Evolutionary conservation across 2,113 vertebrate species (phyloP), one percentile per base, ranked within the genome.

Genomic region (Ptychochromis oligacanthus): DNA sequence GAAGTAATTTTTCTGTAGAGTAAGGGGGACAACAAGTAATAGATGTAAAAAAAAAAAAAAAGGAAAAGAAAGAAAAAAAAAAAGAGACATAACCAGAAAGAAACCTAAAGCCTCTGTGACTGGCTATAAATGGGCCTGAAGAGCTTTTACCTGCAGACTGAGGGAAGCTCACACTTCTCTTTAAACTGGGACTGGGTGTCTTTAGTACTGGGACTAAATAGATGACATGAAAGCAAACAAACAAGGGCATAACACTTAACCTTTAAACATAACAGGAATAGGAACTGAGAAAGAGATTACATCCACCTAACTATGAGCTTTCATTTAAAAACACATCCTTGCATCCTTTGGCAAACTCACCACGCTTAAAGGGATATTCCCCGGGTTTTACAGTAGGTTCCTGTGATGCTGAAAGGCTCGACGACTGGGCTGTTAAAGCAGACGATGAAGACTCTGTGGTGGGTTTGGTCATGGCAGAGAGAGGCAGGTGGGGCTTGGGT

Each of bases 1-100:
- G 88, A 92, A 94, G 92, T 77, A 92, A 62, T 85, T 94, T 97
- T 81, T 97, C 97, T 98, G 88, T 0, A 15, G 5, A 52, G 26
- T 10, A 14, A 65, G 7, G 79, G 13, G n/a, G 3, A 14, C 2
- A 40, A 57, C 13, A 54, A 14, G 59, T 34, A 7, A 31, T 31
- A 8, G 20, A 43, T 28, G n/a, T n/a, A n/a, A n/a, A n/a, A n/a
- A n/a, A n/a, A n/a, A n/a, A n/a, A n/a, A n/a, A n/a, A n/a, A n/a
- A n/a, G n/a, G n/a, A n/a, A n/a, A n/a, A n/a, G n/a, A n/a, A n/a
- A n/a, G n/a, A n/a, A n/a, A 6, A 64, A 55, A 6, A 36, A 59
- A 11, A 79, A 24, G 78, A 18, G 46, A 24, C 38, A n/a, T 34
- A 0, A 15, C 8, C 40, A 70, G 15, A 70, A n/a, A 57, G 2